phyloP scores from a whole-genome alignment of 2,797 vertebrate genomes.

The Macropodus opercularis region DNA sequence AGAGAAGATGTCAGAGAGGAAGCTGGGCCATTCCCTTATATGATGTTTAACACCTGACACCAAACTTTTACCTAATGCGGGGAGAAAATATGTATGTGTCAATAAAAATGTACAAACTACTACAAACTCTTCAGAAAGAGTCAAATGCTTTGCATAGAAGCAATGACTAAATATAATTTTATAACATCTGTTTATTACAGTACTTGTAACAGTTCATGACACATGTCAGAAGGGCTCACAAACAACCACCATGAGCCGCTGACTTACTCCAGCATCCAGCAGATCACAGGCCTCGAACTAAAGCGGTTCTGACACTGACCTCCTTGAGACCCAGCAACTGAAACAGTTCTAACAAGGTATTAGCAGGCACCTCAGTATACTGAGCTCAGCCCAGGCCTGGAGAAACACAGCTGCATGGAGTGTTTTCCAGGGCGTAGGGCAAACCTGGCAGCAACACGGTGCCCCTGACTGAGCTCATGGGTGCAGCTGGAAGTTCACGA shows the following conservation, averaged over 20 bases:
- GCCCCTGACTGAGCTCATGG: slow-evolving; percentile 66
- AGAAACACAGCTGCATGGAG: slow-evolving; percentile 79
- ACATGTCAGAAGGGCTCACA: slow-evolving; percentile 43
- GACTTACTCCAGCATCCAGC: slow-evolving; percentile 75
- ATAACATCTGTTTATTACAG: too few relatives aligned
- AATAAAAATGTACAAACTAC: slow-evolving; percentile 31
- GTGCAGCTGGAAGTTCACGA: slow-evolving; percentile 68
- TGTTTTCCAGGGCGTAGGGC: slow-evolving; percentile 66
- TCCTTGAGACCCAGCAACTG: slow-evolving; percentile 81
- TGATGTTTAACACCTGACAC: slow-evolving; percentile 76
- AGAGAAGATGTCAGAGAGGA: slow-evolving; percentile 64
- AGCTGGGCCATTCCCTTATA: slow-evolving; percentile 64
- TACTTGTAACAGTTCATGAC: slow-evolving; percentile 55
- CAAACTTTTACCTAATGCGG: slow-evolving; percentile 32
- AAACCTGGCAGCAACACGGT: slow-evolving; percentile 65
- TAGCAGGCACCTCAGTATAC: slow-evolving; percentile 81
- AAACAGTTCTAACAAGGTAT: slow-evolving; percentile 85
- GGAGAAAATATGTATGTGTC: slow-evolving; percentile 44
- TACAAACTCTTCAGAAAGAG: too few relatives aligned
- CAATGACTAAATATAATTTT: too few relatives aligned
- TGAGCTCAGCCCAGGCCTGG: slow-evolving; percentile 69
- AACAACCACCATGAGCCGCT: slow-evolving; percentile 69
- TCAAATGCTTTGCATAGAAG: too few relatives aligned
- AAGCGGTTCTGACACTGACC: slow-evolving; percentile 86
- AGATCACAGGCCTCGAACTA: slow-evolving; percentile 80